phyloP scores from a whole-genome alignment of 2,888 invertebrate genomes.

The Mythimna loreyi region DNA sequence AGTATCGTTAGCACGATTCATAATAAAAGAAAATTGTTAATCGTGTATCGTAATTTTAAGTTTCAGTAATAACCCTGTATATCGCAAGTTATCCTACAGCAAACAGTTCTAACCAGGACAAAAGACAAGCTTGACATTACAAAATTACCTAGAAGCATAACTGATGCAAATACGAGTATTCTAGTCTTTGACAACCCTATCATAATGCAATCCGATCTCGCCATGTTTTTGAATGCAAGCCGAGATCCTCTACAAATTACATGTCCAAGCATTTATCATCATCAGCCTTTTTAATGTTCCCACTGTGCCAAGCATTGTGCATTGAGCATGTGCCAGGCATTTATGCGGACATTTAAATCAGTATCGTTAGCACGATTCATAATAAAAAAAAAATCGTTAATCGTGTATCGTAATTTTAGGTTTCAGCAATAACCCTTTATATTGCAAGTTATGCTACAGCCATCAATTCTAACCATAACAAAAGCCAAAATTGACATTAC shows the following conservation, averaged over 20 bases:
- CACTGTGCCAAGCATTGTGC: no score
- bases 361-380: slow-evolving; percentile 67
- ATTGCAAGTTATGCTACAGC: no score
- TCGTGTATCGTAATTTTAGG: no score
- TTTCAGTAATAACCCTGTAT: no score
- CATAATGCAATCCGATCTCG: not conserved
- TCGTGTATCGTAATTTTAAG: no score
- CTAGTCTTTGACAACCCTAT: not conserved
- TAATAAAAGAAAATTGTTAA: no score
- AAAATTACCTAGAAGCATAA: not conserved
- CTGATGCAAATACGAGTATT: not conserved
- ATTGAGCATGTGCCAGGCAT: no score
- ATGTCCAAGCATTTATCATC: slow-evolving; percentile 44
- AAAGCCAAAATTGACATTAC: not conserved
- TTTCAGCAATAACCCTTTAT: no score
- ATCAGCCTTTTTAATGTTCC: no score
- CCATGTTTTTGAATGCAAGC: slow-evolving; percentile 6
- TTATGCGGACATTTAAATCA: slow-evolving; percentile 51
- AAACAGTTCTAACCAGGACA: not conserved
- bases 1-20: slow-evolving; percentile 66
- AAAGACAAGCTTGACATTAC: not conserved
- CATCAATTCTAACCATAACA: not conserved
- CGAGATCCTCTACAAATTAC: slow-evolving; percentile 45
- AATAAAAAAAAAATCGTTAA: no score
- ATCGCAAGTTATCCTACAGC: no score